phyloP scores from a whole-genome alignment of 1,140 invertebrate species.

The Caligus rogercresseyi region DNA sequence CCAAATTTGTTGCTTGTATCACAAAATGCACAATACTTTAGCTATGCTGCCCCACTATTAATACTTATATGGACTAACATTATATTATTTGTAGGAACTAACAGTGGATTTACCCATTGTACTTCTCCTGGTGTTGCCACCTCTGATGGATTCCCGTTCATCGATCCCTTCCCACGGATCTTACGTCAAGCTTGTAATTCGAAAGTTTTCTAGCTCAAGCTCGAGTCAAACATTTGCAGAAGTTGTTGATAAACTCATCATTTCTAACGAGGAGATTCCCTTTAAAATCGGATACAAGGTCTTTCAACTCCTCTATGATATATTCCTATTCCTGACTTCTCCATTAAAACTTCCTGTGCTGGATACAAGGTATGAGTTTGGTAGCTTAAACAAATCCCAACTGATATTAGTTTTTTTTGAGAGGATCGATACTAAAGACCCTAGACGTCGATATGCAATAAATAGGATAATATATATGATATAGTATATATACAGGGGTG shows the following conservation, averaged over 20 bases:
- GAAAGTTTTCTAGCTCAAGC: neutral
- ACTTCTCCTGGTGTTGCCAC: neutral
- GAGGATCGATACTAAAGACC: too few relatives aligned
- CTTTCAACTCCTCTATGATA: neutral
- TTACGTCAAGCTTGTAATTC: neutral
- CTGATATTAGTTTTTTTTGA: too few relatives aligned
- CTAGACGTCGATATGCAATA: too few relatives aligned
- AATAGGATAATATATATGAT: too few relatives aligned
- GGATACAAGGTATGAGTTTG: neutral
- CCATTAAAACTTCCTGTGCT: neutral
- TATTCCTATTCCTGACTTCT: neutral
- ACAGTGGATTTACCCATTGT: neutral
- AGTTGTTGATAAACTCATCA: neutral
- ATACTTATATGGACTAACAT: too few relatives aligned
- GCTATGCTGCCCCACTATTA: too few relatives aligned
- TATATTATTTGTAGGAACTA: neutral
- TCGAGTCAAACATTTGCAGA: neutral
- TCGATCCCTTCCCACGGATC: neutral
- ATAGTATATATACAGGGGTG: too few relatives aligned
- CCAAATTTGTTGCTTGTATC: too few relatives aligned
- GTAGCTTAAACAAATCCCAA: too few relatives aligned
- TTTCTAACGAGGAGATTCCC: neutral
- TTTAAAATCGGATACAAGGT: neutral
- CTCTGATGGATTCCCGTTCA: neutral
- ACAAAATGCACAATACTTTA: too few relatives aligned